Evolutionary conservation across 2,113 vertebrate genomes (phyloP).

Genomic region (Eclectus roratus): DNA sequence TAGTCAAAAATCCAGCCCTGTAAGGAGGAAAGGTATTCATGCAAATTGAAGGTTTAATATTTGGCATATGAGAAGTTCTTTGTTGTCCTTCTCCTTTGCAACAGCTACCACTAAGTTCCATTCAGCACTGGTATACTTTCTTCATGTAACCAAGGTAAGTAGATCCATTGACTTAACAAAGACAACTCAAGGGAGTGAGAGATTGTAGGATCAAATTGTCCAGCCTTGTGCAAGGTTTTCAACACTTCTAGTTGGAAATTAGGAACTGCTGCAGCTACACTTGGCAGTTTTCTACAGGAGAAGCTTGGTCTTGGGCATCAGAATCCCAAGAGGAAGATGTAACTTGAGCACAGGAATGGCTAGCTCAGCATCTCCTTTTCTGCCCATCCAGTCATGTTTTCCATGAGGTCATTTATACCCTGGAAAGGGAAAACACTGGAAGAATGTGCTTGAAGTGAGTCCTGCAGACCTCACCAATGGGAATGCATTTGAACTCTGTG

Average conservation of each 20-base stretch:
- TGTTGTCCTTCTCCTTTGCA: background rate
- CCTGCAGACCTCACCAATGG: background rate
- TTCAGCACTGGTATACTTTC: background rate
- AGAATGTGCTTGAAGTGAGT: background rate
- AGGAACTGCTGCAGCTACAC: background rate
- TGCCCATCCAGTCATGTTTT: background rate
- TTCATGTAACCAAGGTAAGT: constrained; percentile 16
- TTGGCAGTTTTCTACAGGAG: background rate
- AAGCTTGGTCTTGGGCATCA: background rate
- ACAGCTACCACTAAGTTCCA: background rate
- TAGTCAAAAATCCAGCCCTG: constrained; percentile 12
- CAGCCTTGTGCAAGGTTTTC: background rate
- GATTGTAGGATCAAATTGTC: background rate
- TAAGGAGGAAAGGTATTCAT: background rate
- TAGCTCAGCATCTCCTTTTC: background rate
- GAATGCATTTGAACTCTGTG: background rate
- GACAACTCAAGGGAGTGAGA: background rate
- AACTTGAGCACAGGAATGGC: background rate
- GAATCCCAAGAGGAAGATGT: background rate
- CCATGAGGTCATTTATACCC: background rate
- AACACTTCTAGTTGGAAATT: background rate
- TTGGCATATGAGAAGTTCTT: background rate
- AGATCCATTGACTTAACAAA: background rate
- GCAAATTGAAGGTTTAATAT: constrained; percentile 16
- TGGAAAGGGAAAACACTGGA: background rate